Evolutionary conservation across 2,113 vertebrate genomes (phyloP), one percentile per base, ranked within the genome.

Genomic region (Rhinolophus ferrumequinum): DNA sequence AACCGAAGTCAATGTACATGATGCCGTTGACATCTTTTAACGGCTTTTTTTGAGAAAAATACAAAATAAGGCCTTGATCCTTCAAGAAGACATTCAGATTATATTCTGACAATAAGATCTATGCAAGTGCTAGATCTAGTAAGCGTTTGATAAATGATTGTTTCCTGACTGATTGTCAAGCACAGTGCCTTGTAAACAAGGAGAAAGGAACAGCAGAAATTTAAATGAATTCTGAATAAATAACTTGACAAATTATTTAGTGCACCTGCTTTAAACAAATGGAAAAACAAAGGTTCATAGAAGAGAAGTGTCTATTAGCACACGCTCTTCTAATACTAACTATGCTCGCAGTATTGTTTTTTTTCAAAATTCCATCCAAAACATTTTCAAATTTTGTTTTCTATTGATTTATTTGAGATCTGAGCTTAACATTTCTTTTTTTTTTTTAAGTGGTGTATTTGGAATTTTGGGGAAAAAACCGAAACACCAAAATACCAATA

Each of bases 1-100:
- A 58, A 58, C 11, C 0, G 2, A 66, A 75, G 38, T 83, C 33
- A 54, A 15, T 0, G 0, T 22, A 1, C 1, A 1, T 6, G 30
- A 52, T 26, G 69, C 11, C 52, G 24, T 7, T 60, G 35, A 58
- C 14, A 19, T 58, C 38, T 35, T 80, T 83, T 26, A 72, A 67
- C 3, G 44, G 38, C 8, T 44, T 79, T 60, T 79, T 52, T 64
- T n/a, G 14, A 66, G 38, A 8, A 72, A 91, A 41, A 94, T 22
- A 28, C 5, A 84, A 52, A 44, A 77, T 52, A 76, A 76, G 11
- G 10, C 26, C 64, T 93, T 94, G 83, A 47, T 79, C 35, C 44
- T 86, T 58, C 58, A 94, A 89, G 30, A 88, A 90, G 35, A 79
- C 38, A 82, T 60, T 60, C 38, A 56, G 14, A 14, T 70, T 79